Evolutionary conservation across 1,140 invertebrate species (phyloP).

Genomic region (Pantala flavescens): DNA sequence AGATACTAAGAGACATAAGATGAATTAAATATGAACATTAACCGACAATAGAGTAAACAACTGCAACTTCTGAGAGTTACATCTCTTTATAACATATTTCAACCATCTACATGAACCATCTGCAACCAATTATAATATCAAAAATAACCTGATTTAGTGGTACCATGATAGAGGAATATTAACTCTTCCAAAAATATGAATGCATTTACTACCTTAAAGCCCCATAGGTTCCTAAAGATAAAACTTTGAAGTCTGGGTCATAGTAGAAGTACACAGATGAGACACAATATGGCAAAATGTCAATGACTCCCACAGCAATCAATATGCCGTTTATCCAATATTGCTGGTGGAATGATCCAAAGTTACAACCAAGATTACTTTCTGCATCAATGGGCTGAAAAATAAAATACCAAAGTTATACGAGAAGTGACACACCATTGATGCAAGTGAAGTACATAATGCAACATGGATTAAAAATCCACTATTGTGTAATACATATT

Average conservation of each 20-base stretch:
- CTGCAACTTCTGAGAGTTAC: too few relatives aligned
- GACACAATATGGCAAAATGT: slow-evolving; percentile 84
- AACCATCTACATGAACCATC: background rate
- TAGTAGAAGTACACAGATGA: slow-evolving; percentile 99
- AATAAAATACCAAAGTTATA: slow-evolving; percentile 91
- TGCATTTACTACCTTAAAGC: slow-evolving; percentile 78
- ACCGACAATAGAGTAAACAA: too few relatives aligned
- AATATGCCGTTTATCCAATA: slow-evolving; percentile 88
- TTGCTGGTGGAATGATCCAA: slow-evolving; percentile 94
- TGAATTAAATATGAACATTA: too few relatives aligned
- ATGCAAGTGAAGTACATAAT: too few relatives aligned
- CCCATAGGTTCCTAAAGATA: slow-evolving; percentile 90
- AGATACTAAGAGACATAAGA: too few relatives aligned
- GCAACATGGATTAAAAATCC: too few relatives aligned
- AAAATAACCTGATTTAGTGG: slow-evolving; percentile 79
- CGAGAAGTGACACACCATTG: slow-evolving; percentile 92
- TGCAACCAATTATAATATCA: slow-evolving; percentile 37
- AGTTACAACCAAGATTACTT: slow-evolving; percentile 85
- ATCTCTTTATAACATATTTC: background rate
- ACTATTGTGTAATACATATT: too few relatives aligned
- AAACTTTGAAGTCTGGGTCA: slow-evolving; percentile 79
- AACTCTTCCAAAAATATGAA: slow-evolving; percentile 97
- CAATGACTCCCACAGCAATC: slow-evolving; percentile 93
- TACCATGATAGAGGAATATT: slow-evolving; percentile 65
- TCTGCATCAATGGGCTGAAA: slow-evolving; percentile 94